These are phyloP conservation scores for Esox masquinongy DNA, from an alignment of 2,797 vertebrate genomes.

Conservation along the genomic window DNA sequence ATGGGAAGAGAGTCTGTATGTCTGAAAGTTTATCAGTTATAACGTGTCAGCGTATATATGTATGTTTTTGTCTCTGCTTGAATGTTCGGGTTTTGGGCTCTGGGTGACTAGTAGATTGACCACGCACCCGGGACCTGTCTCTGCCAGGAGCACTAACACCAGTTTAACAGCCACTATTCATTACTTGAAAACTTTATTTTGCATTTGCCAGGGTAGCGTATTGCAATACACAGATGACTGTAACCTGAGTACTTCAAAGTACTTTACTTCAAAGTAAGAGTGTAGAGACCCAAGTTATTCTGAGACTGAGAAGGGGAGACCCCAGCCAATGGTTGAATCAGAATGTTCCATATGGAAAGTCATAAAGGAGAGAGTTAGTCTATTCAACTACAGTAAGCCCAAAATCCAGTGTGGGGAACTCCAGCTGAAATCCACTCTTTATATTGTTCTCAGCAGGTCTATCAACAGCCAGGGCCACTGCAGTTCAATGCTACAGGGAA, in stretches of 20 bases:
- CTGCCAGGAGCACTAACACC: slow-evolving; percentile 23
- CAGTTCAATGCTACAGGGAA: slow-evolving; percentile 34
- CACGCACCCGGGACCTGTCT: slow-evolving; percentile 18
- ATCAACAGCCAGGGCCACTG: slow-evolving; percentile 25
- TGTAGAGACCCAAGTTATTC: neutral
- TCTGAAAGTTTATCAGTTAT: neutral
- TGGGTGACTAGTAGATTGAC: slow-evolving; percentile 10
- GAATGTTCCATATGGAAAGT: slow-evolving; percentile 49
- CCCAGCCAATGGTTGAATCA: slow-evolving; percentile 16
- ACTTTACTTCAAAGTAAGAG: slow-evolving; percentile 9
- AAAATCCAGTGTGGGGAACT: slow-evolving; percentile 43
- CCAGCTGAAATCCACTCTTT: slow-evolving; percentile 38
- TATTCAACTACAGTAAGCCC: slow-evolving; percentile 16
- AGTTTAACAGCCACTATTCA: neutral
- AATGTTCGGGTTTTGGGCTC: slow-evolving; percentile 14
- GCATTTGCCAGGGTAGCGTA: slow-evolving; percentile 3
- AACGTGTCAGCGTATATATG: neutral
- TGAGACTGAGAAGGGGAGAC: neutral
- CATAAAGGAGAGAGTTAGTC: slow-evolving; percentile 27
- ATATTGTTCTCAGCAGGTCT: slow-evolving; percentile 40
- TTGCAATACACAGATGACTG: neutral
- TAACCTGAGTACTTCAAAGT: neutral
- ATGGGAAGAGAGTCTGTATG: neutral
- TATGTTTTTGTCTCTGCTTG: neutral
- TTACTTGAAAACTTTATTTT: neutral